Evolutionary conservation across 1,140 invertebrate species (phyloP).

Genomic region (Ephestia elutella): DNA sequence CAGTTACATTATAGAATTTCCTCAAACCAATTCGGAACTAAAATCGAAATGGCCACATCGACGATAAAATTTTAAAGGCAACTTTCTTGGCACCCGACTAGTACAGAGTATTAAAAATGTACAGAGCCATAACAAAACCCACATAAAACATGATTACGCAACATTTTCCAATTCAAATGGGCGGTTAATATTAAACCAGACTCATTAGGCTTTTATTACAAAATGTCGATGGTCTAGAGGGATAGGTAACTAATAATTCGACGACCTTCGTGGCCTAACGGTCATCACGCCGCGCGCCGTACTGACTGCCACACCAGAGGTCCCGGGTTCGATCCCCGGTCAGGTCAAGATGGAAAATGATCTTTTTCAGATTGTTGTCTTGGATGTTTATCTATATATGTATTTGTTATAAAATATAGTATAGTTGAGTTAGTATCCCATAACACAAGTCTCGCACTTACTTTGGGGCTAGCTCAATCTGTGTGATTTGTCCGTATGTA

Average conservation of each 20-base stretch:
- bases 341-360: no score
- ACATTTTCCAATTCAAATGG: neutral
- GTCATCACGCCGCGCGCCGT: no score
- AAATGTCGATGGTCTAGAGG: neutral
- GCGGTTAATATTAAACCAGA: neutral
- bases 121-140: neutral
- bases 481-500: no score
- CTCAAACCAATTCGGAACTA: neutral
- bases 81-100: neutral
- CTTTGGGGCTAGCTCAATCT: no score
- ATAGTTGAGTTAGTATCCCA: no score
- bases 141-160: neutral
- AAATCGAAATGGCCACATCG: neutral
- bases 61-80: neutral
- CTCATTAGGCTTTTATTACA: neutral
- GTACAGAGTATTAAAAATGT: neutral
- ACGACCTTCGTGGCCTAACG: no score
- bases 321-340: no score
- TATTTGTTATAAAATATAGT: no score
- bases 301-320: no score
- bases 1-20: neutral
- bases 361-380: no score
- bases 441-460: no score
- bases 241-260: neutral
- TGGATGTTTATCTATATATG: no score